A percentile compares a stretch with the other conserved stretches of the same genome.
phyloP scores from a whole-genome alignment of 2,888 invertebrate species.

The Anaspis maculata region DNA sequence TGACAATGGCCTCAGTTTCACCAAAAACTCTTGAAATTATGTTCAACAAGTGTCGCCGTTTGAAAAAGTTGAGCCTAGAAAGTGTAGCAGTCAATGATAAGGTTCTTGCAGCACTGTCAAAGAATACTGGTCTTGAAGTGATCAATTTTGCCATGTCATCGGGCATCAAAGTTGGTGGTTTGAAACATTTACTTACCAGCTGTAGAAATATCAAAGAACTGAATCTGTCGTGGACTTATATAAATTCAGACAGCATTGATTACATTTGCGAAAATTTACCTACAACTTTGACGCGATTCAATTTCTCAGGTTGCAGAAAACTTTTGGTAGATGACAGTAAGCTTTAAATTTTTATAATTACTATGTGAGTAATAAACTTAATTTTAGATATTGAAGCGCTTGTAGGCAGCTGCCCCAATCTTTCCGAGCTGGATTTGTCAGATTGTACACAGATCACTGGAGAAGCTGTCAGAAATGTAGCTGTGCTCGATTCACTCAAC shows the following conservation, averaged over 20 bases:
- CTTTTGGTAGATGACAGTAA: slow-evolving; percentile 67
- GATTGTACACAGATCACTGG: slow-evolving; percentile 71
- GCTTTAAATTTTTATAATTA: slow-evolving; percentile 26
- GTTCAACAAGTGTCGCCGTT: slow-evolving; percentile 56
- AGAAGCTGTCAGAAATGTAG: slow-evolving; percentile 50
- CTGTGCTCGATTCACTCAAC: slow-evolving; percentile 55
- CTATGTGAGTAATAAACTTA: slow-evolving; percentile 2
- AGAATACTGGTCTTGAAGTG: slow-evolving; percentile 61
- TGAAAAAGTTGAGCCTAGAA: slow-evolving; percentile 81
- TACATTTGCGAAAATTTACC: slow-evolving; percentile 56
- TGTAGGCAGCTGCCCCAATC: slow-evolving; percentile 56
- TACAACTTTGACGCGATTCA: slow-evolving; percentile 59
- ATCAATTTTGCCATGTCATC: slow-evolving; percentile 78
- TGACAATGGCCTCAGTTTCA: slow-evolving; percentile 70
- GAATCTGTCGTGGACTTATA: slow-evolving; percentile 76
- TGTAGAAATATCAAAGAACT: slow-evolving; percentile 55
- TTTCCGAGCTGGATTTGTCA: slow-evolving; percentile 81
- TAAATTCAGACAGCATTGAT: slow-evolving; percentile 53
- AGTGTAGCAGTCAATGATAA: slow-evolving; percentile 57
- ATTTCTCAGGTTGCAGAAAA: slow-evolving; percentile 74
- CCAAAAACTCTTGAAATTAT: slow-evolving; percentile 48
- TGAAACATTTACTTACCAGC: slow-evolving; percentile 53
- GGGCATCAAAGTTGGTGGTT: slow-evolving; percentile 58
- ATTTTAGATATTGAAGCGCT: slow-evolving; percentile 61
- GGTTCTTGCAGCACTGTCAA: slow-evolving; percentile 59